Evolutionary conservation across 2,113 vertebrate species (phyloP), one percentile per base, ranked within the genome.

Genomic region (Dipodomys ordii): DNA sequence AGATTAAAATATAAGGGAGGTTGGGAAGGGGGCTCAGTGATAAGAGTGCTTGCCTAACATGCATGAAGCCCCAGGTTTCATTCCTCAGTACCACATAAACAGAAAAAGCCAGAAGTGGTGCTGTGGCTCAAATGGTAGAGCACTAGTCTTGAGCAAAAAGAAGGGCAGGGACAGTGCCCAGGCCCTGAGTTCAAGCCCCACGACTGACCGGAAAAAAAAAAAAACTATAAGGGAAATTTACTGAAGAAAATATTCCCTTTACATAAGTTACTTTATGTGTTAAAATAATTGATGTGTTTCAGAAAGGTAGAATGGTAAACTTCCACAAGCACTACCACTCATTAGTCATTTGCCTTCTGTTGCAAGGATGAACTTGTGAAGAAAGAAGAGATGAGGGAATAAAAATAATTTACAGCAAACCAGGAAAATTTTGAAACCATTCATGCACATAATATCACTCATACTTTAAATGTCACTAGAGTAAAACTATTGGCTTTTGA

Each of bases 391-490:
- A 68, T 44, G 35, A 93, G 65, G 27, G 32, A 77, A 81, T 91
- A 93, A 87, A 88, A 80, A 49, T 64, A 89, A 93, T 89, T 6
- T 23, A 25, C 11, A 73, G 30, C 57, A 46, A 94, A 15, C 32
- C 44, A 62, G 30, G n/a, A 91, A 60, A 77, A n/a, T 89, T 83
- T 23, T 80, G 49, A 89, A 88, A 65, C 23, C 3, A 2, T 82
- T 90, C 8, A 83, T 60, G n/a, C 72, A 22, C n/a, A 57, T 68
- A 87, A 3, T 92, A 32, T 9, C 60, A 83, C 84, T 84, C 53
- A 60, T 78, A 28, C 35, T 28, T 30, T 82, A 86, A 53, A 87
- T 88, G 86, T 83, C 77, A 79, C 32, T 86, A 10, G 83, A 49
- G 57, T 80, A 60, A 65, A 23, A 18, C 6, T 87, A 7, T 2